Base-by-base conservation (phyloP, 2,888 invertebrate species). In the Mechanitis mazaeus region DNA sequence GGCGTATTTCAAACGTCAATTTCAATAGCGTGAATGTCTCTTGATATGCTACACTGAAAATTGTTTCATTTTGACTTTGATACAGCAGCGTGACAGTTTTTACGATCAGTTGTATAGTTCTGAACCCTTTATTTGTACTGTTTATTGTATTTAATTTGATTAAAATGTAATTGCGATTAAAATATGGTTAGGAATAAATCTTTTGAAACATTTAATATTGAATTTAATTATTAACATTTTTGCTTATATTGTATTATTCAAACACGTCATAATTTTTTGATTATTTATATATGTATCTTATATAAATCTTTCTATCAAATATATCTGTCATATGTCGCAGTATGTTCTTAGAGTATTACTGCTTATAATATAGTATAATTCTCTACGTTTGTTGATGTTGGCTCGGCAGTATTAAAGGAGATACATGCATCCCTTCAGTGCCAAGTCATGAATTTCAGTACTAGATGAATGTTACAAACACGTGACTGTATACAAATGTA, bases 1-100 rank as follows among this genome's bases (percentile, higher is more conserved):
- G 59, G 59, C 59, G 63, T 61, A 64, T 70, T 70, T 60, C 66
- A 65, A 68, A 69, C 57, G 69, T 70, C 71, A 69, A 71, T 68
- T 69, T 62, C 66, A 65, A 61, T 61, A 61, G 63, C 58, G 54
- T 56, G 54, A 53, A 54, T 64, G 58, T 53, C 58, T 55, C 58
- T 58, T 45, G 58, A 54, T 60, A 54, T 56, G 53, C 50, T 31
- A 57, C 50, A 55, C 47, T 54, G 59, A 62, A 63, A 66, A 64
- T 68, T 63, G 65, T 63, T 66, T 59, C 60, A 64, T 60, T 62
- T 56, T 45, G 46, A 45, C 57, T 59, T 59, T 58, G 60, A 61
- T 61, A 60, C 28, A 46, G 35, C 50, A 28, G 28, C 42, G 58
- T 58, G 58, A 45, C 54, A 45, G 33, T 58, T 54, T 58, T 58